Base-by-base conservation (phyloP, 2,113 vertebrate species). In the Hippocampus guttulatus region DNA sequence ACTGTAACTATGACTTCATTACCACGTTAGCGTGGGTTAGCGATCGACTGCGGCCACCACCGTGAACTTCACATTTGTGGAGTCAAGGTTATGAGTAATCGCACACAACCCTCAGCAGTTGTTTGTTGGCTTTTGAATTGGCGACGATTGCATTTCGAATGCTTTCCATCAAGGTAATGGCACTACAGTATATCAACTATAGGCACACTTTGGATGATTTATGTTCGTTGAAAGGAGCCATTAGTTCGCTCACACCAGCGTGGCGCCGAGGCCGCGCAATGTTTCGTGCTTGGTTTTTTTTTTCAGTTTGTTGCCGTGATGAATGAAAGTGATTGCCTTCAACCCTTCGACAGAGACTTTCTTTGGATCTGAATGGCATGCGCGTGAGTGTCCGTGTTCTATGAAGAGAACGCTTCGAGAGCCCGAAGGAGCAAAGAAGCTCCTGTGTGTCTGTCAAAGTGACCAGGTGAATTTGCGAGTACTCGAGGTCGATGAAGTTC, bases 151-250 rank as follows among this genome's bases (percentile, higher is more conserved):
- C 61, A 55, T 78, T 81, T 75, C 60, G 77, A 80, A 84, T 77
- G 67, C 69, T 75, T 62, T 83, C 57, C 68, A 71, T 82, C 80
- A 75, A 76, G 66, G 70, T 80, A 74, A 76, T 62, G 57, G 64
- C 73, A 77, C 74, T 62, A 66, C 69, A 64, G 68, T 78, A 71
- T 71, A 68, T 79, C 68, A 82, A 83, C 49, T 64, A 82, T 80
- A 82, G 77, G 81, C 67, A 73, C 79, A 78, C 51, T 74, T 67
- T 47, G 52, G 82, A 81, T 85, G 78, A 88, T 88, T 89, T 83
- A 88, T 88, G 67, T 58, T 68, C 68, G 63, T 81, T 73, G 71
- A 77, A 75, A 72, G 67, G 71, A 80, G 52, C 69, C 75, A 85
- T 90, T 83, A 79, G 68, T 84, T 83, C 73, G 72, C 77, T 76